Base-by-base conservation (phyloP, 53 echinoderm and acorn worm genomes). In the Hippasteria phrygiana region DNA sequence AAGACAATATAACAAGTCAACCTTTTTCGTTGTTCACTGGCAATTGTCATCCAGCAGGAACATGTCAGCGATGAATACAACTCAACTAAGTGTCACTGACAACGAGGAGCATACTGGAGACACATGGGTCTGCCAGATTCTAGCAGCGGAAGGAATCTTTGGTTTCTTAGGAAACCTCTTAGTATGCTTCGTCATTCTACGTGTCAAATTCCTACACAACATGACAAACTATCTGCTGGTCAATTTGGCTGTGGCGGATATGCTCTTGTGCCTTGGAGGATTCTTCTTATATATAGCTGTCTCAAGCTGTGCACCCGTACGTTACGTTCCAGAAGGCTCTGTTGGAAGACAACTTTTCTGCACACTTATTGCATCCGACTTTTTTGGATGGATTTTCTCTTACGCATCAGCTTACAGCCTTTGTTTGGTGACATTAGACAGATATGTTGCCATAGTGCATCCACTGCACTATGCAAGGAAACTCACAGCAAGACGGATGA, bases 161-260 rank as follows among this genome's bases (percentile, higher is more conserved):
- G 75, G 75, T 32, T 9, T 83, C 43, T 14, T 67, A 9, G 66
- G 66, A 18, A 83, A 83, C 50, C 35, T 46, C 46, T 31, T 83
- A 38, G 83, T 66, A 9, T 83, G 83, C 24, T 46, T 83, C 35
- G 83, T 83, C 66, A 83, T 83, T 46, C 69, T 83, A 18, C 67
- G 83, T 4, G 47, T 66, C 46, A 65, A 65, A 48, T 48, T 32
- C 24, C 50, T 83, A 17, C 83, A 67, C 66, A 83, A 31, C 45
- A 47, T 46, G 34, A 83, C 83, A 9, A 83, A 83, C 50, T 66
- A 46, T 18, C 34, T 83, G 46, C 69, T 83, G 83, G 83, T 66
- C 29, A 66, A 83, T 35, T 41, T 83, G 47, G 66, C 83, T 46
- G 69, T 67, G 17, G 67, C 83, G 34, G 83, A 83, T 13, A 83